Base-by-base conservation (phyloP, 2,113 vertebrate species). In the Camelus bactrianus region DNA sequence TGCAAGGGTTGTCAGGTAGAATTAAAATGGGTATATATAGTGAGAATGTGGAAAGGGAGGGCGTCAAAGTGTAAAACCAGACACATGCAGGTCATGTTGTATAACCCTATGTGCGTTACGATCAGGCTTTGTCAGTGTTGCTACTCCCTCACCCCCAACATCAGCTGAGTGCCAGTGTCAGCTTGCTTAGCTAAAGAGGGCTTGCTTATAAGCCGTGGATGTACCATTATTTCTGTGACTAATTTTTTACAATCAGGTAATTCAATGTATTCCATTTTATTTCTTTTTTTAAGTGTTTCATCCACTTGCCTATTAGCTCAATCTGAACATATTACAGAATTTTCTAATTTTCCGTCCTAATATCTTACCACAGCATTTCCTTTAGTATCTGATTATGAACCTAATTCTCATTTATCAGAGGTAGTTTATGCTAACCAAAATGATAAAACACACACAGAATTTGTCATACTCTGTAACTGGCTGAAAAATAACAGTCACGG, bases 301-400 rank as follows among this genome's bases (percentile, higher is more conserved):
- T 32, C 17, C 1, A 14, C n/a, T 75, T 79, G 32, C 56, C 22
- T 58, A 38, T 56, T 48, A 52, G 28, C 70, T 3, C 24, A 54
- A 54, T 0, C 16, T 87, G 38, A 32, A 64, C 11, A 24, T 28
- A 88, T 3, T 35, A 8, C 15, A 80, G 17, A 46, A 35, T 87
- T 84, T 91, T 93, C 72, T 95, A 8, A 48, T 90, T 92, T 87
- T 84, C 26, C 80, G 38, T 50, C 12, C 24, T 48, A 79, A 46
- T 84, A 58, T 52, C 14, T 48, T 64, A 52, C 6, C 62, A 20
- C 0, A 69, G 50, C 14, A 58, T 90, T 84, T 58, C 48, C 52
- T 48, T 73, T 32, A 56, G 10, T 35, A 46, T 79, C 15, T 94
- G 35, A 75, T 26, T 86, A 2, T 58, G 46, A 65, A 60, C 12